Percentiles rank a stretch among this genome's conserved stretches.
Conservation (phyloP, 2,113 vertebrate species). For the Petroica traversi region DNA sequence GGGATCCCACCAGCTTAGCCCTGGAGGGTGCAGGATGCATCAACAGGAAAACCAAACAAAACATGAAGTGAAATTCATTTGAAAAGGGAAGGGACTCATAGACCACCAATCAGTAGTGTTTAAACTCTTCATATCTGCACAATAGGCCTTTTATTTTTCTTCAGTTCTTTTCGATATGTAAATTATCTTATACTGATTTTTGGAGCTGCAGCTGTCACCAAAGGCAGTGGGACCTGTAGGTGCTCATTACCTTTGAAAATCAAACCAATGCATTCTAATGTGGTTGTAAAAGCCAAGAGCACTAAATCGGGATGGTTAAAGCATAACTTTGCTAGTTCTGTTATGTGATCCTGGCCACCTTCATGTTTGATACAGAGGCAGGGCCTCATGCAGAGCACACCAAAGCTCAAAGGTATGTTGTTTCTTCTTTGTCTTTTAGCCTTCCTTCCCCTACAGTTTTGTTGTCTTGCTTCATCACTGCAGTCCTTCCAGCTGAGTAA, state of each 20-base stretch:
- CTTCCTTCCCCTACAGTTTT: neutral
- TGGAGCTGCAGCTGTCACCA: constrained; percentile 1
- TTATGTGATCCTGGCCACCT: neutral
- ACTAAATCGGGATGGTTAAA: neutral
- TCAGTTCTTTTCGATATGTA: constrained; percentile 4
- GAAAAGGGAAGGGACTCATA: constrained; percentile 50
- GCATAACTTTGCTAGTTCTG: neutral
- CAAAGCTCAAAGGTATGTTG: neutral
- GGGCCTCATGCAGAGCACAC: neutral
- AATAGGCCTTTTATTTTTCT: constrained; percentile 4
- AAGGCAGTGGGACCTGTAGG: constrained; percentile 12
- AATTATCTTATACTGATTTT: constrained; percentile 19
- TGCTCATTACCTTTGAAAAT: constrained; percentile 47
- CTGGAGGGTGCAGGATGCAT: constrained; percentile 73
- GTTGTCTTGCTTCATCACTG: neutral
- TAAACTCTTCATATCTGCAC: neutral
- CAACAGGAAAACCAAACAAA: constrained; percentile 72
- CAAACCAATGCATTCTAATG: neutral
- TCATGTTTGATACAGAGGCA: neutral
- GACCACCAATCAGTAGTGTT: constrained; percentile 14
- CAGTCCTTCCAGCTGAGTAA: neutral
- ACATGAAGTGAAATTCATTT: constrained; percentile 67
- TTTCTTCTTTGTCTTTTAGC: neutral
- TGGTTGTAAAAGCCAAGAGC: neutral
- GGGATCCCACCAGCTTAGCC: constrained; percentile 56